Evolutionary conservation across 2,888 invertebrate genomes (phyloP).

Genomic region (Trileptium ribeirensis): DNA sequence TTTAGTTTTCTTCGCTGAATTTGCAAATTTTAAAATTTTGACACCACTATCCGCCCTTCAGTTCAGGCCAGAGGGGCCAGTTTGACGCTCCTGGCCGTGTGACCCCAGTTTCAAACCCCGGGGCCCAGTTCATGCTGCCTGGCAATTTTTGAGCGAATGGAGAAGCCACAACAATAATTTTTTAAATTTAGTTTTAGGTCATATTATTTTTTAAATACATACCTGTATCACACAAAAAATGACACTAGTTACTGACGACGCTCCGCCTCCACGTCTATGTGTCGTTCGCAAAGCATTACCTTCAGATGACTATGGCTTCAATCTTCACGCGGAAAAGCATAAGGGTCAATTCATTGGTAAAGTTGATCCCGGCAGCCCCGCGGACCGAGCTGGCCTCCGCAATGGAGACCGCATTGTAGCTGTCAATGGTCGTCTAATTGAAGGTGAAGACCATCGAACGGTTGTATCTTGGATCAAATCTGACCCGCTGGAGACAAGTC

Average conservation of each 20-base stretch:
- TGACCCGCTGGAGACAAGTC: conserved; percentile 72
- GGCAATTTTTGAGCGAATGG: too few species aligned
- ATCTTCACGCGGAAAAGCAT: conserved; percentile 90
- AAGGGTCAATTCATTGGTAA: conserved; percentile 45
- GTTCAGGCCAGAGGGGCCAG: too few species aligned
- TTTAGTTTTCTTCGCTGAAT: too few species aligned
- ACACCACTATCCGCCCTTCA: too few species aligned
- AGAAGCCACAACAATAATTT: too few species aligned
- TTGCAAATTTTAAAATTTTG: too few species aligned
- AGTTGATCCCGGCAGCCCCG: conserved; percentile 41
- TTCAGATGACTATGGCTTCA: conserved; percentile 93
- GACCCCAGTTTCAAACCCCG: too few species aligned
- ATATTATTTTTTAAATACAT: too few species aligned
- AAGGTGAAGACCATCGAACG: conserved; percentile 43
- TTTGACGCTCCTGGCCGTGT: too few species aligned
- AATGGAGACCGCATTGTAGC: conserved; percentile 47
- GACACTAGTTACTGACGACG: not conserved
- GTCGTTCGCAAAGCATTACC: conserved; percentile 81
- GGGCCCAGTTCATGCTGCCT: too few species aligned
- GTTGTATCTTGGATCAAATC: conserved; percentile 80
- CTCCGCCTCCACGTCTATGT: conserved; percentile 64
- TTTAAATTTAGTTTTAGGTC: too few species aligned
- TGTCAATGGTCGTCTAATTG: conserved; percentile 46
- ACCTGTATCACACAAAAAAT: too few species aligned
- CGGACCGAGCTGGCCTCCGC: conserved; percentile 40